Conservation (phyloP, 2,113 vertebrate genomes). For the Tenrec ecaudatus region DNA sequence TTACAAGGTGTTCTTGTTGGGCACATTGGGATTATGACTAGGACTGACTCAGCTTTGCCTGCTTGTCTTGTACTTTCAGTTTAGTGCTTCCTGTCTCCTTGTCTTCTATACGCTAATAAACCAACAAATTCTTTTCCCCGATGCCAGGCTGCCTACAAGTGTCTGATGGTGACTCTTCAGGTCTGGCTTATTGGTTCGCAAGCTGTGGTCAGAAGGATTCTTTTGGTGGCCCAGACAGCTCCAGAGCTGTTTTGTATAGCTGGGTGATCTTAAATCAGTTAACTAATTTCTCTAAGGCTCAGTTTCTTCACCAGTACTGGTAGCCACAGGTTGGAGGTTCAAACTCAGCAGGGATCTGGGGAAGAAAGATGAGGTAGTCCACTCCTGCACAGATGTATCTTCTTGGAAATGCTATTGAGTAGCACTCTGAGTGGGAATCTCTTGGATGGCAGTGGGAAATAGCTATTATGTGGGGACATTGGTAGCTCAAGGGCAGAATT, state of each 20-base stretch:
- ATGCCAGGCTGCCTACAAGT: neutral
- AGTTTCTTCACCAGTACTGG: neutral
- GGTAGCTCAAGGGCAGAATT: neutral
- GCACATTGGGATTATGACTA: neutral
- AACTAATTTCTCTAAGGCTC: neutral
- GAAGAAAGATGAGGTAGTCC: no score
- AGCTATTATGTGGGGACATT: neutral
- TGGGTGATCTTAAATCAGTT: neutral
- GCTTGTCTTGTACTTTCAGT: conserved; percentile 8
- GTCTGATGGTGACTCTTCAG: neutral
- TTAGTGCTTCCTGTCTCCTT: neutral
- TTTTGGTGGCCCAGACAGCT: neutral
- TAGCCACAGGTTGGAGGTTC: neutral
- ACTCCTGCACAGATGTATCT: no score
- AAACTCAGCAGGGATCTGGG: no score
- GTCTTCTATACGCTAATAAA: neutral
- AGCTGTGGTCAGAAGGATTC: neutral
- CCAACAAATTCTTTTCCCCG: conserved; percentile 25
- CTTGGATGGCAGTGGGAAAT: no score
- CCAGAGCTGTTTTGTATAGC: neutral
- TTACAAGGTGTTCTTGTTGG: conserved; percentile 27
- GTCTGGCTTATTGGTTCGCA: neutral
- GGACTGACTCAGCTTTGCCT: conserved; percentile 6
- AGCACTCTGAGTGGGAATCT: no score
- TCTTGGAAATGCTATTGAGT: no score